Evolutionary conservation across 2,888 invertebrate genomes (phyloP).

Genomic region (Heliconius sara): DNA sequence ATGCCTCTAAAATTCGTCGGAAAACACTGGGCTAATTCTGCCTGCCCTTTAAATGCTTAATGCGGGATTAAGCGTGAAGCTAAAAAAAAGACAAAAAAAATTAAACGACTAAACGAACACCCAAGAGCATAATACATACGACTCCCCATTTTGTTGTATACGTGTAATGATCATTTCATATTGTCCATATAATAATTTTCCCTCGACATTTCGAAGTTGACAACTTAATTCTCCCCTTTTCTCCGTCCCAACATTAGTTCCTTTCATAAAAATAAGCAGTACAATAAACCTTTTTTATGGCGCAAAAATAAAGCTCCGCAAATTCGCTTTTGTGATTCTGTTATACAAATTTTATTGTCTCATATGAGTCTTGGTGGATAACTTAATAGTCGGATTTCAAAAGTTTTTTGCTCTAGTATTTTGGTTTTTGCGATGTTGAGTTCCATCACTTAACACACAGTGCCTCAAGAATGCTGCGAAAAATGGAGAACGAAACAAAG

Average conservation of each 20-base stretch:
- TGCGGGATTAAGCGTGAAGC: neutral
- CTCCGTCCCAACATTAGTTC: slow-evolving; percentile 46
- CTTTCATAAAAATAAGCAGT: slow-evolving; percentile 48
- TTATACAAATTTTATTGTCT: slow-evolving; percentile 46
- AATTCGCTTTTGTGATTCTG: slow-evolving; percentile 46
- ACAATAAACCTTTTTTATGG: slow-evolving; percentile 50
- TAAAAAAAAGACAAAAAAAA: neutral
- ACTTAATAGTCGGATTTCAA: neutral
- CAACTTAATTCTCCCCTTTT: slow-evolving; percentile 36
- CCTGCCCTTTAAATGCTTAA: too few relatives aligned
- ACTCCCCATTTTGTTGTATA: slow-evolving; percentile 20
- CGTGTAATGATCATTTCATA: slow-evolving; percentile 37
- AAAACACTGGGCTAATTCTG: too few relatives aligned
- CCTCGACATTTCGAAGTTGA: slow-evolving; percentile 44
- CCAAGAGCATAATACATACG: slow-evolving; percentile 1
- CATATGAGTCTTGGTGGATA: slow-evolving; percentile 1
- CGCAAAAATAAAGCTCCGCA: slow-evolving; percentile 46
- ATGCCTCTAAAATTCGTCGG: too few relatives aligned
- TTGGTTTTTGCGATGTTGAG: too few relatives aligned
- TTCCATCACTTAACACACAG: too few relatives aligned
- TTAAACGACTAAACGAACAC: slow-evolving; percentile 10
- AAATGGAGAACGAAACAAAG: too few relatives aligned
- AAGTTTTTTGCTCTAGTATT: too few relatives aligned
- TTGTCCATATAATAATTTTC: slow-evolving; percentile 40
- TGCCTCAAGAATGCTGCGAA: too few relatives aligned